Evolutionary conservation across 2,888 invertebrate species (phyloP).

Genomic region (Argyresthia goedartella): DNA sequence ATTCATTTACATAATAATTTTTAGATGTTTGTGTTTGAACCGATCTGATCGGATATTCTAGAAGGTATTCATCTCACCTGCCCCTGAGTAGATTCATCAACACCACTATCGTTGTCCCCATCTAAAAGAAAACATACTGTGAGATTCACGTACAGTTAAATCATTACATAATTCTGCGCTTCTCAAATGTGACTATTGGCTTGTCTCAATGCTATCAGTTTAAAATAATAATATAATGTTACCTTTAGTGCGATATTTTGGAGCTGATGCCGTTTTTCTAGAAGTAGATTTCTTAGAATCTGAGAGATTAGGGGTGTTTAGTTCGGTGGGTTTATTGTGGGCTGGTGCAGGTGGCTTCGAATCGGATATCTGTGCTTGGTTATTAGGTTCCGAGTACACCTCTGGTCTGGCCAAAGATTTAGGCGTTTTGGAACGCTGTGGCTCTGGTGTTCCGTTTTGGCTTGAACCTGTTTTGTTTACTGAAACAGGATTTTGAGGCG

Average conservation of each 20-base stretch:
- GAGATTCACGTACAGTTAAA: slow-evolving; percentile 12
- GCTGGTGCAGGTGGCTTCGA: slow-evolving; percentile 9
- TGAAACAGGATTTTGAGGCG: slow-evolving; percentile 25
- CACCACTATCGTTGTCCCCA: slow-evolving; percentile 86
- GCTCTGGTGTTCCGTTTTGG: slow-evolving; percentile 38
- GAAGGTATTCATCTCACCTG: slow-evolving; percentile 70
- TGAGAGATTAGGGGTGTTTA: slow-evolving; percentile 29
- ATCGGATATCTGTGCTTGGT: slow-evolving; percentile 36
- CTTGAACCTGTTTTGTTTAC: slow-evolving; percentile 26
- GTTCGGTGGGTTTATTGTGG: slow-evolving; percentile 52
- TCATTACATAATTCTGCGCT: background rate
- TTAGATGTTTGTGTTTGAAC: too few relatives aligned
- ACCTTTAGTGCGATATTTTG: slow-evolving; percentile 60
- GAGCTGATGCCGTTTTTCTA: slow-evolving; percentile 50
- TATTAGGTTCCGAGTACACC: slow-evolving; percentile 15
- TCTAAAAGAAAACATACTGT: slow-evolving; percentile 65
- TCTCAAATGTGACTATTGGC: slow-evolving; percentile 23
- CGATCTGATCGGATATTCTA: too few relatives aligned
- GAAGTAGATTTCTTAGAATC: slow-evolving; percentile 53
- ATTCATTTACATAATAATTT: background rate
- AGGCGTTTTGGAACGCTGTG: slow-evolving; percentile 50
- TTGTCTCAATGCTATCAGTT: slow-evolving; percentile 30
- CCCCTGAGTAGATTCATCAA: slow-evolving; percentile 85
- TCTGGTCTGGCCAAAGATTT: slow-evolving; percentile 40
- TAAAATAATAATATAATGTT: slow-evolving; percentile 15